Evolutionary conservation across 1,140 invertebrate species (phyloP).

Genomic region (Camponotus pennsylvanicus): DNA sequence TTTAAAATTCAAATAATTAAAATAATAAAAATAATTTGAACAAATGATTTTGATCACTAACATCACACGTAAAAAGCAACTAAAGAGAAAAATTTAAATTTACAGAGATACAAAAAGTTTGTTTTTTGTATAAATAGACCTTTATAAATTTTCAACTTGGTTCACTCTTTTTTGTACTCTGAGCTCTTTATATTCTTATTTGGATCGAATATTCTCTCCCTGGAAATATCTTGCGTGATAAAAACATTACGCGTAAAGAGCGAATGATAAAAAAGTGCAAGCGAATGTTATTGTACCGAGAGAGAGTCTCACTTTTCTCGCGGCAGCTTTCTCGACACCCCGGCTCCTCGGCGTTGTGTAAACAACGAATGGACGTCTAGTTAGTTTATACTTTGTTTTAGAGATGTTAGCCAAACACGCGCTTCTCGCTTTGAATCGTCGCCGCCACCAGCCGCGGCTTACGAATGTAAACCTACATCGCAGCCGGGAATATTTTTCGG

Average conservation of each 20-base stretch:
- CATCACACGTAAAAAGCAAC: background rate
- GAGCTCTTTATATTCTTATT: background rate
- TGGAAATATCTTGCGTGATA: background rate
- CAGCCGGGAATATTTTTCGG: conserved; percentile 64
- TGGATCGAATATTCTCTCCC: background rate
- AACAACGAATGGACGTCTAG: conserved; percentile 82
- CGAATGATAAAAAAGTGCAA: conserved; percentile 73
- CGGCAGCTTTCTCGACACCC: conserved; percentile 34
- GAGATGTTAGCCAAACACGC: conserved; percentile 83
- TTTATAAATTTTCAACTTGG: background rate
- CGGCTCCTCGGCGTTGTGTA: conserved; percentile 77
- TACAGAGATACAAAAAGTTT: background rate
- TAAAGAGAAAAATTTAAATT: background rate
- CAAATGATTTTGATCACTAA: background rate
- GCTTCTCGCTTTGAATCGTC: conserved; percentile 76
- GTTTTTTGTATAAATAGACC: background rate
- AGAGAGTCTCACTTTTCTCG: conserved; percentile 48
- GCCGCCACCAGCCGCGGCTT: conserved; percentile 68
- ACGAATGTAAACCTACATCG: conserved; percentile 71
- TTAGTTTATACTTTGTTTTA: conserved; percentile 84
- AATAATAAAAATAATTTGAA: too few species aligned
- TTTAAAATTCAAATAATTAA: too few species aligned
- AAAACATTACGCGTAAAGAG: conserved; percentile 8
- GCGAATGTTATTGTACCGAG: conserved; percentile 76
- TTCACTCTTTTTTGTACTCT: background rate